Base-by-base conservation (phyloP, 2,888 invertebrate species). In the Schizotus pectinicornis region DNA sequence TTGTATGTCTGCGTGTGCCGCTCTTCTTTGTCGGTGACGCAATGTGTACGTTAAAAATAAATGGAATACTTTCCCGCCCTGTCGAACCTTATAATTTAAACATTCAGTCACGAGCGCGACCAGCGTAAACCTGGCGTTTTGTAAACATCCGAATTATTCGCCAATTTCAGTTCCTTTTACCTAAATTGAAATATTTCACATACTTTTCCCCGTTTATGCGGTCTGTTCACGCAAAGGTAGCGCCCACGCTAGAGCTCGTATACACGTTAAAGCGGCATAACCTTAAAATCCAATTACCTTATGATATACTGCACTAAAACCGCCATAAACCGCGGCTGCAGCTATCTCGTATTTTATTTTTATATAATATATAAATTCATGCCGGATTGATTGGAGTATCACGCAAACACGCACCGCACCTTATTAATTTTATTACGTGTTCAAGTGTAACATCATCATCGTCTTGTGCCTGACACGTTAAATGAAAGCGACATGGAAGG, bases 161-260 rank as follows among this genome's bases (percentile, higher is more conserved):
- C 62, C 61, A 63, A 62, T 65, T 67, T 60, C 54, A 57, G 63
- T 64, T 57, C 65, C 64, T 68, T 68, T 68, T 67, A 65, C 62
- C 63, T 56, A 67, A 68, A 68, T 68, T 68, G 67, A 64, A 68
- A 68, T 68, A 67, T 67, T 67, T 61, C 63, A 64, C 64, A 63
- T 65, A 65, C 61, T 67, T 67, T 60, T 53, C 31, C 7, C 12
- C 33, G 56, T 35, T 62, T 62, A 64, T 62, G 60, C 47, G 60
- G 53, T 59, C 48, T 12, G 38, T 53, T 37, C 64, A 62, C 58
- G 64, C 62, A 60, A 62, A 35, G 39, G 38, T 39, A 52, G 38
- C 48, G 50, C 61, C n/a, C n/a, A 59, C 56, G 61, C 55, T 57
- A 61, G 58, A 54, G 59, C 49, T 56, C 53, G 50, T 56, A 53